Conservation (phyloP, 2,888 invertebrate species). For the Phrixothrix hirtus region DNA sequence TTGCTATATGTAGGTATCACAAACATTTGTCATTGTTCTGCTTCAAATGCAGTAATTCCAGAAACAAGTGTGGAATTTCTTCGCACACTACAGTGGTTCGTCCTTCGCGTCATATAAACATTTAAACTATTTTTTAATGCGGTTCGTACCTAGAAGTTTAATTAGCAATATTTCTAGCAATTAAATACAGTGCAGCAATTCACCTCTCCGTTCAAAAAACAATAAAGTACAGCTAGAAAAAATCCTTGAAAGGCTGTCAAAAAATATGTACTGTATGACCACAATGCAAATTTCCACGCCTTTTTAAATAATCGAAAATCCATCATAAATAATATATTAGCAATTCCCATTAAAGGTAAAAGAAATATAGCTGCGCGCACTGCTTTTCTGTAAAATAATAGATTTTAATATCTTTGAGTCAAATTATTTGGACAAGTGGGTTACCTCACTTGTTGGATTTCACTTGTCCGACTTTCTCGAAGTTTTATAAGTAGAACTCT, state of each 20-base stretch:
- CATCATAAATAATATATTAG: conserved; percentile 74
- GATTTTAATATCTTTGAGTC: too few relatives aligned
- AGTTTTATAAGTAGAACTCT: conserved; percentile 77
- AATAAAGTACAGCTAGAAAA: conserved; percentile 79
- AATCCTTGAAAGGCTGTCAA: conserved; percentile 84
- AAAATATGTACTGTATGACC: conserved; percentile 80
- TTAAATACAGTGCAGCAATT: conserved; percentile 37
- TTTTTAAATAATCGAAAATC: conserved; percentile 66
- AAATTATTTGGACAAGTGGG: background rate
- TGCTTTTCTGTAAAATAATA: conserved; percentile 73
- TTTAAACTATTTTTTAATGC: conserved; percentile 57
- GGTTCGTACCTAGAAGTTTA: conserved; percentile 52
- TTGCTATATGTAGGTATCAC: too few relatives aligned
- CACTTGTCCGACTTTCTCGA: conserved; percentile 71
- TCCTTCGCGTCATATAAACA: conserved; percentile 56
- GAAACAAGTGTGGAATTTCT: conserved; percentile 40
- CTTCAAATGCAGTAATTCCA: conserved; percentile 34
- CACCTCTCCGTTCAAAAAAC: conserved; percentile 86
- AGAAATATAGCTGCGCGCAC: conserved; percentile 78
- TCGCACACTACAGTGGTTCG: conserved; percentile 48
- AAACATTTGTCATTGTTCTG: conserved; percentile 39
- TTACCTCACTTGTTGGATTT: conserved; percentile 74
- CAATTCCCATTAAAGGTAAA: conserved; percentile 79
- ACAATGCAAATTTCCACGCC: conserved; percentile 72
- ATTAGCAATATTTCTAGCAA: background rate